Percentiles rank a stretch among this genome's conserved stretches.
phyloP scores from a whole-genome alignment of 2,888 invertebrate genomes.

The Polymixis lichenea region DNA sequence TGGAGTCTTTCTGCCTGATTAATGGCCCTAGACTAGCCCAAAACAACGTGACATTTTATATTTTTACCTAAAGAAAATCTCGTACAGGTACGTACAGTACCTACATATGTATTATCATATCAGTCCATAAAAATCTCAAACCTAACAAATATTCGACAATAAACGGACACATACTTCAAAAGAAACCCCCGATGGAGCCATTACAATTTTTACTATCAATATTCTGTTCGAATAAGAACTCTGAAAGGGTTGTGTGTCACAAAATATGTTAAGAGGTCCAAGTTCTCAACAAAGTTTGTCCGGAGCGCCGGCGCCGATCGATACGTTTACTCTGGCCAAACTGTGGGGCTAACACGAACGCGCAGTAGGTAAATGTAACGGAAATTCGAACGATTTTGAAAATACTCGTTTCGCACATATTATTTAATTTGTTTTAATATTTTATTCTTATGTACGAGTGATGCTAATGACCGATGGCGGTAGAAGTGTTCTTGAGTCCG shows the following conservation, averaged over 20 bases:
- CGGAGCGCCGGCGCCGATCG: constrained; percentile 62
- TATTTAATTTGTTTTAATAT: neutral
- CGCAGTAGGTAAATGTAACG: neutral
- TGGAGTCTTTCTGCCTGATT: neutral
- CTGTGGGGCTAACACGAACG: neutral
- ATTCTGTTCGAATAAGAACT: constrained; percentile 51
- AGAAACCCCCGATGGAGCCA: constrained; percentile 34
- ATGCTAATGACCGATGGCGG: neutral
- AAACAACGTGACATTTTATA: neutral
- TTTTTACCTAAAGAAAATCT: neutral
- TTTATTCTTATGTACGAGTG: neutral
- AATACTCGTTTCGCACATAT: neutral
- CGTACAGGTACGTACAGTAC: neutral
- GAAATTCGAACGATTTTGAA: neutral
- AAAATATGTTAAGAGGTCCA: constrained; percentile 71
- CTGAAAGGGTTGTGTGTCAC: constrained; percentile 56
- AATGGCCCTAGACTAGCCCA: neutral
- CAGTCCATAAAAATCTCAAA: constrained; percentile 19
- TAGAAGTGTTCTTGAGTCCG: neutral
- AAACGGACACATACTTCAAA: constrained; percentile 36
- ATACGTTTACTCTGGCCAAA: constrained; percentile 63
- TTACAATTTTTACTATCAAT: constrained; percentile 58
- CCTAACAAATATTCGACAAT: constrained; percentile 12
- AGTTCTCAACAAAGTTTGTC: constrained; percentile 70
- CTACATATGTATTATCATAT: neutral